Conservation (phyloP, 1,140 invertebrate species). For the Bombus impatiens region DNA sequence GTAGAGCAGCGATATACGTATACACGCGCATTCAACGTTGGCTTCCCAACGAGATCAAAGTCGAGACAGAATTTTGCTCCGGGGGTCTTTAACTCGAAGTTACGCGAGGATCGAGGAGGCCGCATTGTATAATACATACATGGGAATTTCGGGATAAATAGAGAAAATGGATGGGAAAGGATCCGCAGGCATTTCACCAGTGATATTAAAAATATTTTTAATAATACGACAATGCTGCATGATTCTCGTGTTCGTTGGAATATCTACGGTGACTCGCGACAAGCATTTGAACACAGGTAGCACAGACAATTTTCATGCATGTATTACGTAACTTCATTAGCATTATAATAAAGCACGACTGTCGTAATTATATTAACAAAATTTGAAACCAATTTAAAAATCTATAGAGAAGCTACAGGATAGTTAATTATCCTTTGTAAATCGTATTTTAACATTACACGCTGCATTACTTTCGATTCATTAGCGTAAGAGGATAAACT, state of each 20-base stretch:
- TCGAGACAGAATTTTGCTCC: slow-evolving; percentile 65
- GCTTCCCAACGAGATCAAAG: slow-evolving; percentile 58
- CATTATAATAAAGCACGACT: too few species aligned
- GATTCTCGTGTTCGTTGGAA: not conserved
- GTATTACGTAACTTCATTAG: too few species aligned
- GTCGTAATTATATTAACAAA: not conserved
- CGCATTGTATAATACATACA: slow-evolving; percentile 2
- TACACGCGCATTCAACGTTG: not conserved
- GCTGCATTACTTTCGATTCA: too few species aligned
- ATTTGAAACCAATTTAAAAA: not conserved
- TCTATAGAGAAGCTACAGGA: not conserved
- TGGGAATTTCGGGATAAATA: slow-evolving; percentile 25
- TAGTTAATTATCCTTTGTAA: not conserved
- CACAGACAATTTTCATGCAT: too few species aligned
- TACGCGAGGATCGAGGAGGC: slow-evolving; percentile 53
- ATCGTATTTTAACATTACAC: too few species aligned
- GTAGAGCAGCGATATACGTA: slow-evolving; percentile 11
- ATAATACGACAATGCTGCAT: not conserved
- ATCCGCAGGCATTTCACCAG: not conserved
- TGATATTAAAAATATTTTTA: not conserved
- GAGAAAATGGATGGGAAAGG: not conserved
- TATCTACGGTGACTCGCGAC: too few species aligned
- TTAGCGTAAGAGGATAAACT: too few species aligned
- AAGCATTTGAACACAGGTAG: too few species aligned
- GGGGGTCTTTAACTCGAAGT: slow-evolving; percentile 67